Evolutionary conservation across 1,140 invertebrate species (phyloP), one percentile per base, ranked within the genome.

Genomic region (Drosophila oshimai): DNA sequence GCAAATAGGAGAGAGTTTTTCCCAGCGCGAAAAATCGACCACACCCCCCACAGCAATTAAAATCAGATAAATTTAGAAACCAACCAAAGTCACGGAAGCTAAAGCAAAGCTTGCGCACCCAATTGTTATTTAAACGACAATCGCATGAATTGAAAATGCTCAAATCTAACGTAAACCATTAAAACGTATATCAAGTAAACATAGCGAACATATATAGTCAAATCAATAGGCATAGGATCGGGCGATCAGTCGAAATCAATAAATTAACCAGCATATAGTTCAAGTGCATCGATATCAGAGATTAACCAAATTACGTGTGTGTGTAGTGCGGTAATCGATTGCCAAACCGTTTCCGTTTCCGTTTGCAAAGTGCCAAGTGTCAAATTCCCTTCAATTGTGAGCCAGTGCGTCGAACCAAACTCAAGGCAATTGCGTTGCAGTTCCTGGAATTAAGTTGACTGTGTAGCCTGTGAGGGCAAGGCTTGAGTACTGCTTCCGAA

Each of bases 361-460:
- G 50, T 26, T 51, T 28, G 12, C 5, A 49, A 61, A 42, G 50
- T 60, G 69, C 69, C 62, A 22, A 71, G 44, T 53, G 45, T 55
- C 37, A 26, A 49, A 42, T 47, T 41, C 24, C n/a, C 6, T 17
- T 1, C 13, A 13, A 28, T 44, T 28, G 39, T 20, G 53, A 17
- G 41, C 24, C 6, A 46, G 51, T 69, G 61, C 47, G 47, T 49
- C 36, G 37, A 24, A 12, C n/a, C 4, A 26, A 46, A 31, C n/a
- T n/a, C n/a, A n/a, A 67, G 45, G 46, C 37, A 53, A 53, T 73
- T 86, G 81, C 54, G 83, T 90, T 89, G 89, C 89, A 79, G 76
- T 90, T 89, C 89, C 89, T 90, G 89, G 89, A 90, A 90, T 90
- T 79, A 90, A 90, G 89, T 90, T 90, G 89, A 90, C 89, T 90